Percentiles rank a stretch among this genome's conserved stretches.
These are phyloP conservation scores for Bolinopsis microptera DNA, from an alignment of 37 sponge, comb jelly and placozoan species.

Conservation along the genomic window DNA sequence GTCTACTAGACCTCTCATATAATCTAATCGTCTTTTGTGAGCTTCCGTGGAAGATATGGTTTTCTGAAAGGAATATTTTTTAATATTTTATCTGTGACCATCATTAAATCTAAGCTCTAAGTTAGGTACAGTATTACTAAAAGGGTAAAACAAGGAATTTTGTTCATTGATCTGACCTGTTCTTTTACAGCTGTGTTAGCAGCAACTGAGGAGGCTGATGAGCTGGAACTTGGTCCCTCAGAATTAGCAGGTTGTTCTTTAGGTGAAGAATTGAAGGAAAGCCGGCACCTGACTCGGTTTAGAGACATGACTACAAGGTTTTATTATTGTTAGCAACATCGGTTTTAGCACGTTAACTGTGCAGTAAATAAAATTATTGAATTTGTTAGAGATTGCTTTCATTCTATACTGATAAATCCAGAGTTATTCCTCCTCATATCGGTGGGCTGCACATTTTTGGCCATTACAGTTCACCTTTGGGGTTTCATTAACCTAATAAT, in stretches of 20 bases:
- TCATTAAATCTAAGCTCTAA: no score
- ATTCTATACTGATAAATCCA: no score
- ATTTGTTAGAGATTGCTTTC: no score
- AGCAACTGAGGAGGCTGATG: not conserved
- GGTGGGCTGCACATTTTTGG: no score
- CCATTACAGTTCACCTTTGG: no score
- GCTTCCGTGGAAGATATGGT: not conserved
- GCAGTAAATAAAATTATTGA: no score
- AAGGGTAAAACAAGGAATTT: not conserved
- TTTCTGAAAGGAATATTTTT: conserved; percentile 52
- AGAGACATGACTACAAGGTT: conserved; percentile 9
- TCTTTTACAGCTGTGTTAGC: conserved; percentile 30
- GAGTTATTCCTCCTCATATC: no score
- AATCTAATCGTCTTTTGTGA: conserved; percentile 22
- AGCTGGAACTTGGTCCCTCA: not conserved
- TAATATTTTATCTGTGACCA: no score
- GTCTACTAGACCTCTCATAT: conserved; percentile 16
- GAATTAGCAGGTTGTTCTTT: not conserved
- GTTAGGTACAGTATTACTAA: not conserved
- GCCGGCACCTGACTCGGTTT: not conserved
- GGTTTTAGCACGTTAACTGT: no score
- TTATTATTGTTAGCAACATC: no score
- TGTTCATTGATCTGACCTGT: not conserved
- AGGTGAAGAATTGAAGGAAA: conserved; percentile 7
- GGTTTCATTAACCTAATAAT: no score